Percentiles rank a stretch among this genome's conserved stretches.
Conservation (phyloP, 2,888 invertebrate genomes). For the Chrysopilus asiliformis region DNA sequence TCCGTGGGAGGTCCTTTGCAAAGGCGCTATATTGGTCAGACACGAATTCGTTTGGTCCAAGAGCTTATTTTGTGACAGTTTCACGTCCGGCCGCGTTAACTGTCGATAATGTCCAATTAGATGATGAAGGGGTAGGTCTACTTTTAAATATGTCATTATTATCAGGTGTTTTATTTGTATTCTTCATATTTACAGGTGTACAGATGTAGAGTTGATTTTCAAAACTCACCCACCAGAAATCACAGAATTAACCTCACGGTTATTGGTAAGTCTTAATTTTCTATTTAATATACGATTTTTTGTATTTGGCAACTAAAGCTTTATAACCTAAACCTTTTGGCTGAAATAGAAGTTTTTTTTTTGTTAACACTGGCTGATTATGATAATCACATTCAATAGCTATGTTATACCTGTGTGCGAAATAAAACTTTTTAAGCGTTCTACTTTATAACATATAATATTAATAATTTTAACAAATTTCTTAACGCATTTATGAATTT, state of each 20-base stretch:
- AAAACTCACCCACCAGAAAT: constrained; percentile 76
- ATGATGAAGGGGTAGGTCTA: constrained; percentile 59
- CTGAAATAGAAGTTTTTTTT: too few species aligned
- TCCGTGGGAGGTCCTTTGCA: constrained; percentile 64
- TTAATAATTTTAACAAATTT: too few species aligned
- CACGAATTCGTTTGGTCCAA: constrained; percentile 65
- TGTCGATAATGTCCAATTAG: constrained; percentile 69
- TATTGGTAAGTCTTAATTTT: constrained; percentile 84
- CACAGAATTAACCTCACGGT: constrained; percentile 80
- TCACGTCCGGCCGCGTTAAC: constrained; percentile 69
- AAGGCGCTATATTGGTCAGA: constrained; percentile 78
- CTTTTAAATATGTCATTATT: not conserved
- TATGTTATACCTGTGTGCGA: too few species aligned
- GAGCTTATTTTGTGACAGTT: constrained; percentile 73
- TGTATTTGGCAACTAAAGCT: too few species aligned
- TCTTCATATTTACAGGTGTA: constrained; percentile 46
- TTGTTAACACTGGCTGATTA: too few species aligned
- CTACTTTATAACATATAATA: too few species aligned
- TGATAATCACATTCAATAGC: too few species aligned
- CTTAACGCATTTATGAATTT: too few species aligned
- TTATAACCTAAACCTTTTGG: too few species aligned
- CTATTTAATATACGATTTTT: too few species aligned
- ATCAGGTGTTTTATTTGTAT: constrained; percentile 41
- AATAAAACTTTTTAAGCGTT: too few species aligned
- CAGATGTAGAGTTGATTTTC: constrained; percentile 80